Percentiles rank a stretch among this genome's conserved stretches.
Evolutionary conservation across 2,113 vertebrate species (phyloP).

Genomic region (Tupaia tana): DNA sequence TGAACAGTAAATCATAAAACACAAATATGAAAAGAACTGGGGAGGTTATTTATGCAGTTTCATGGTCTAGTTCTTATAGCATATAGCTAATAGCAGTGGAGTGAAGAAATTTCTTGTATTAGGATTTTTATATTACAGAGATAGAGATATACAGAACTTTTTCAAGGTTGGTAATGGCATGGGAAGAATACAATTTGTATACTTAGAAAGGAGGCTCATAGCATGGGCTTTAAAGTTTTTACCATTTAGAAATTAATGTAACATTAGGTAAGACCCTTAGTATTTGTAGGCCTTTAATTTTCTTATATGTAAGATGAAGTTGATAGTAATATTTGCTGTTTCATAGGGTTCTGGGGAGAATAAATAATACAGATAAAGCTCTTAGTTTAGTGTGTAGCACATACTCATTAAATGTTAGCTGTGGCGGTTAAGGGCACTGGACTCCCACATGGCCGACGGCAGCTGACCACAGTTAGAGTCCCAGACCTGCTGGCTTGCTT

Average conservation of each 20-base stretch:
- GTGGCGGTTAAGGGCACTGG: no score
- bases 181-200: neutral
- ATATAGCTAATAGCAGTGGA: neutral
- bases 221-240: neutral
- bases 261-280: neutral
- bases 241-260: neutral
- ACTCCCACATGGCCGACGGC: no score
- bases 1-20: neutral
- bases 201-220: neutral
- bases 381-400: neutral
- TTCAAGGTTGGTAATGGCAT: neutral
- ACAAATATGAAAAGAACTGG: neutral
- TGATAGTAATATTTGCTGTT: neutral
- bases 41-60: neutral
- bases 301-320: constrained; percentile 2
- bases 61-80: neutral
- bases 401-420: constrained; percentile 5
- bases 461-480: no score
- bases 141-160: neutral
- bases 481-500: no score
- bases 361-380: constrained; percentile 8
- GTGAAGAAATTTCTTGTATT: neutral
- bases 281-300: neutral
- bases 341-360: neutral
- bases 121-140: neutral